Conservation (phyloP, 2,888 invertebrate genomes). For the Helleia helle region DNA sequence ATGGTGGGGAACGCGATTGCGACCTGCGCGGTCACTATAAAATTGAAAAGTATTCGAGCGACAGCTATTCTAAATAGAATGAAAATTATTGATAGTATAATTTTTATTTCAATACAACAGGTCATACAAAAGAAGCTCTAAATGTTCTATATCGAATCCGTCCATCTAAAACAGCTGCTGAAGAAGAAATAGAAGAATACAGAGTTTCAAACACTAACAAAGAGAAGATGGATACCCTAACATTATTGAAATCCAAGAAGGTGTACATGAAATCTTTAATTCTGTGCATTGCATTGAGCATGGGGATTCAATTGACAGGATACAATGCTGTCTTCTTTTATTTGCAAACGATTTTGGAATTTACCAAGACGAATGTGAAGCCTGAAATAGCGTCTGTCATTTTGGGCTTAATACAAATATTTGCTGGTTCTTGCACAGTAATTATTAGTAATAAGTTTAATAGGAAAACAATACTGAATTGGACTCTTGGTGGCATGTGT, state of each 20-base stretch:
- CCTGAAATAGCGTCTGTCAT: slow-evolving; percentile 36
- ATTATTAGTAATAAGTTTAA: slow-evolving; percentile 32
- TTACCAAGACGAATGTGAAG: slow-evolving; percentile 32
- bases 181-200: slow-evolving; percentile 38
- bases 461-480: slow-evolving; percentile 29
- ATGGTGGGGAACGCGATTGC: no score
- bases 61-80: no score
- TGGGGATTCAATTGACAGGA: slow-evolving; percentile 29
- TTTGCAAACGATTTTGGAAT: slow-evolving; percentile 38
- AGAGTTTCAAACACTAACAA: slow-evolving; percentile 15
- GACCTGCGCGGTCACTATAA: no score
- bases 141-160: not conserved
- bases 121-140: not conserved
- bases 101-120: not conserved
- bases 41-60: no score
- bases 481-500: slow-evolving; percentile 24
- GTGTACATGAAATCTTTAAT: slow-evolving; percentile 25
- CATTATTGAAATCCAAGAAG: no score
- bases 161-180: slow-evolving; percentile 20
- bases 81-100: no score
- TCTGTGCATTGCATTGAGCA: slow-evolving; percentile 21
- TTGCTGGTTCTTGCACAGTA: slow-evolving; percentile 33
- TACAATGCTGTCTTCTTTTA: slow-evolving; percentile 38
- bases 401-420: slow-evolving; percentile 37
- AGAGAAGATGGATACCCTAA: no score